Conservation (phyloP, 2,113 vertebrate species). For the Thamnaconus septentrionalis region DNA sequence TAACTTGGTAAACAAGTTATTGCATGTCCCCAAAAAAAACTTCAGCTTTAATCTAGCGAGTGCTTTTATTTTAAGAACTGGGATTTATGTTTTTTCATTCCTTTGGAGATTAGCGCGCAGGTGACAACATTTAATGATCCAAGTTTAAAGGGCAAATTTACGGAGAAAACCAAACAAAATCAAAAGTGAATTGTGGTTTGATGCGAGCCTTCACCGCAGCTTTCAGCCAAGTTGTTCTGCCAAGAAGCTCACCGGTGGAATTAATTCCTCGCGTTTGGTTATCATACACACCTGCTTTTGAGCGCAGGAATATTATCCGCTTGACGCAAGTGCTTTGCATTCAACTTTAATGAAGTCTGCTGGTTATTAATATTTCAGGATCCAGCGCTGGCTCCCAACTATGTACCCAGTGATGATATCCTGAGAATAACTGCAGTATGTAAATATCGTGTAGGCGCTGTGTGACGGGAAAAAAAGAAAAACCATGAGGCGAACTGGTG, state of each 20-base stretch:
- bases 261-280: slow-evolving; percentile 13
- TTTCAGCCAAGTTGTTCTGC: slow-evolving; percentile 15
- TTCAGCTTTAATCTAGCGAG: too few relatives aligned
- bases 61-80: too few relatives aligned
- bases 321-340: slow-evolving; percentile 39
- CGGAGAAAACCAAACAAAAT: background rate
- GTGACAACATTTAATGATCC: too few relatives aligned
- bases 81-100: too few relatives aligned
- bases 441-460: too few relatives aligned
- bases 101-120: too few relatives aligned
- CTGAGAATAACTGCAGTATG: slow-evolving; percentile 6
- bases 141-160: background rate
- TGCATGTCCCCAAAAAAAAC: too few relatives aligned
- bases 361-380: slow-evolving; percentile 48
- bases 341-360: slow-evolving; percentile 46
- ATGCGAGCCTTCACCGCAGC: slow-evolving; percentile 3
- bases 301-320: slow-evolving; percentile 32
- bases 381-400: slow-evolving; percentile 17
- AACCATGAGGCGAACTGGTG: too few relatives aligned
- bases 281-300: slow-evolving; percentile 24
- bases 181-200: slow-evolving; percentile 12
- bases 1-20: too few relatives aligned
- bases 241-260: slow-evolving; percentile 12
- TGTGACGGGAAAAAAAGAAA: too few relatives aligned
- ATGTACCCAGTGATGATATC: slow-evolving; percentile 27